phyloP scores from a whole-genome alignment of 2,888 invertebrate species.

The Drosophila colorata region DNA sequence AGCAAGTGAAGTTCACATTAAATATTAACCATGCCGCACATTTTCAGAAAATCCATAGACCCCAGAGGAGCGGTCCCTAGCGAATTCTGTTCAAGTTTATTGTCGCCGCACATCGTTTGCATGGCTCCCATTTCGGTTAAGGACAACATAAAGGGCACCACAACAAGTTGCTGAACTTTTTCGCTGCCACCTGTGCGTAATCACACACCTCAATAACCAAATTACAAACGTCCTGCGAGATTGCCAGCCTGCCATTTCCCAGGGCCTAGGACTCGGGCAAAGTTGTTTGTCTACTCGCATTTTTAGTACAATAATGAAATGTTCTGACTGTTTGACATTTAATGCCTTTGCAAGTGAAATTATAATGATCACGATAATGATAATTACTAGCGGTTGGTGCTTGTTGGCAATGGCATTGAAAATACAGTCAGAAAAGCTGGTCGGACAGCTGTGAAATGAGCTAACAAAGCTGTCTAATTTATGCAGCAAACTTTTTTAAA shows the following conservation, averaged over 20 bases:
- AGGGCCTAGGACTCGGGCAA: background rate
- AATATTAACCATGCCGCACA: constrained; percentile 35
- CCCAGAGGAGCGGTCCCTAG: background rate
- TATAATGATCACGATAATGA: constrained; percentile 9
- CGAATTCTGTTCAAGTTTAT: background rate
- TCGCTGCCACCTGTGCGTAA: constrained; percentile 50
- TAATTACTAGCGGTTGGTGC: constrained; percentile 13
- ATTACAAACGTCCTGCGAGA: constrained; percentile 46
- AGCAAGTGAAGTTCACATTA: constrained; percentile 14
- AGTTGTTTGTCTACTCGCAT: background rate
- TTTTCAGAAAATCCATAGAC: background rate
- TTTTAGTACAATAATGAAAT: constrained; percentile 31
- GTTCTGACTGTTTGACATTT: constrained; percentile 56
- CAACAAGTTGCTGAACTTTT: constrained; percentile 25
- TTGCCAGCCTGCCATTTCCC: constrained; percentile 11
- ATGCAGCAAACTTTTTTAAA: background rate
- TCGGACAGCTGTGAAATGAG: background rate
- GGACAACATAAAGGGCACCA: background rate
- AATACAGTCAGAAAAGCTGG: too few relatives aligned
- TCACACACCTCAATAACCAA: constrained; percentile 57
- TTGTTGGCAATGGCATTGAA: background rate
- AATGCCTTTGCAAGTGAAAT: constrained; percentile 32
- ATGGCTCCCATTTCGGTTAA: background rate
- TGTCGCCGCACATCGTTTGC: background rate
- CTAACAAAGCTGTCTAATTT: background rate